Percentiles rank a stretch among this genome's conserved stretches.
Conservation (phyloP, 2,797 vertebrate species). For the Eupleurogrammus muticus region DNA sequence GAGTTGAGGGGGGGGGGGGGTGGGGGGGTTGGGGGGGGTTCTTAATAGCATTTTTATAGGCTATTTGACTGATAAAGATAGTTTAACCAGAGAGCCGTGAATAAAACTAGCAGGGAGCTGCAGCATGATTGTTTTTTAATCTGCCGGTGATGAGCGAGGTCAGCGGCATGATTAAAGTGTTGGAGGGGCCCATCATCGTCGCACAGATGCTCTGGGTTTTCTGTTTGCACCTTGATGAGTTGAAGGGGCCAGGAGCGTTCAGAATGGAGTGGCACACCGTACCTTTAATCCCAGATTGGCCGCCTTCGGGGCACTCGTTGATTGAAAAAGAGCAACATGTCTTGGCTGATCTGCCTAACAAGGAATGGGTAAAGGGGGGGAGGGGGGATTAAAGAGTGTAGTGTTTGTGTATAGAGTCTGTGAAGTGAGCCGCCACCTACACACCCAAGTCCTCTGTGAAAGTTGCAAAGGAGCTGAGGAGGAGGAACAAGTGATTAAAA, state of each 20-base stretch:
- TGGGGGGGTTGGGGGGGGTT: conserved; percentile 8
- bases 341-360: conserved; percentile 73
- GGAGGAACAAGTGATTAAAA: conserved; percentile 19
- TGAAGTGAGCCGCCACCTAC: conserved; percentile 56
- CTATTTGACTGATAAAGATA: conserved; percentile 73
- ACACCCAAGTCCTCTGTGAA: conserved; percentile 50
- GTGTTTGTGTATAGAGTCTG: conserved; percentile 49
- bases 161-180: conserved; percentile 78
- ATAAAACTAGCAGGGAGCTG: conserved; percentile 50
- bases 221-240: conserved; percentile 75
- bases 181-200: conserved; percentile 55
- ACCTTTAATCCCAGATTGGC: conserved; percentile 79
- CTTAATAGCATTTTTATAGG: conserved; percentile 62
- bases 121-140: conserved; percentile 78
- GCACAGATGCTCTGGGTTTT: conserved; percentile 42
- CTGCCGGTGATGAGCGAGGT: conserved; percentile 80
- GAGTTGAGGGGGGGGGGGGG: too few species aligned
- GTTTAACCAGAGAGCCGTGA: conserved; percentile 55
- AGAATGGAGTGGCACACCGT: conserved; percentile 66
- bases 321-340: conserved; percentile 77
- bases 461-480: conserved; percentile 41
- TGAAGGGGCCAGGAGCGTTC: conserved; percentile 55
- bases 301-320: conserved; percentile 70
- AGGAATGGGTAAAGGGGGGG: conserved; percentile 56
- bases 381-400: conserved; percentile 57